Evolutionary conservation across 1,140 invertebrate genomes (phyloP).

Genomic region (Sycophaga agraensis): DNA sequence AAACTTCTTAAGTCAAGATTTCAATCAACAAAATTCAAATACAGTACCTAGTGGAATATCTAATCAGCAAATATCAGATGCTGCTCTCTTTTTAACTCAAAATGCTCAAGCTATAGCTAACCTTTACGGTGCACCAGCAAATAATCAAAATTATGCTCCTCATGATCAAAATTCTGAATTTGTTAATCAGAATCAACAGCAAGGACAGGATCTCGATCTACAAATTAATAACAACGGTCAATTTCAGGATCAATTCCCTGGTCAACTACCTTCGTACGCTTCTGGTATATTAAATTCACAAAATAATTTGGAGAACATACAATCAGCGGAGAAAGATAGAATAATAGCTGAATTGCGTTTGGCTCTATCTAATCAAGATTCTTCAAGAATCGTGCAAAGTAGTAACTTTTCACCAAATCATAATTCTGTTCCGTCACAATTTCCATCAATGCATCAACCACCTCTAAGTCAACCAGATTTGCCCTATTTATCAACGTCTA

Average conservation of each 20-base stretch:
- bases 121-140: constrained; percentile 44
- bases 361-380: constrained; percentile 33
- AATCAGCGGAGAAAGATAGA: constrained; percentile 48
- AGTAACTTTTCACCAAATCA: neutral
- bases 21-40: constrained; percentile 29
- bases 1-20: neutral
- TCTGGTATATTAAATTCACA: constrained; percentile 44
- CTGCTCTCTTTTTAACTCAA: constrained; percentile 45
- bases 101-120: constrained; percentile 52
- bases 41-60: constrained; percentile 28
- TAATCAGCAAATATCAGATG: constrained; percentile 48
- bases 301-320: constrained; percentile 43
- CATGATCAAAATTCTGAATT: constrained; percentile 31
- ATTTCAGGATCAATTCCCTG: constrained; percentile 31
- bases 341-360: constrained; percentile 47
- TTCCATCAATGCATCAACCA: neutral
- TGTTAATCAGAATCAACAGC: constrained; percentile 28
- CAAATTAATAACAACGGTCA: constrained; percentile 24
- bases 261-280: constrained; percentile 43
- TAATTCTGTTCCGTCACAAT: constrained; percentile 7
- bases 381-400: constrained; percentile 38
- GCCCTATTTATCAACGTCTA: neutral
- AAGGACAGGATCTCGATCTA: constrained; percentile 15
- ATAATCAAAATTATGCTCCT: constrained; percentile 46
- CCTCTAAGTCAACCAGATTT: neutral